A percentile compares a stretch with the other conserved stretches of the same genome.
phyloP scores from a whole-genome alignment of 1,140 invertebrate species.

The Globodera ellingtonae region DNA sequence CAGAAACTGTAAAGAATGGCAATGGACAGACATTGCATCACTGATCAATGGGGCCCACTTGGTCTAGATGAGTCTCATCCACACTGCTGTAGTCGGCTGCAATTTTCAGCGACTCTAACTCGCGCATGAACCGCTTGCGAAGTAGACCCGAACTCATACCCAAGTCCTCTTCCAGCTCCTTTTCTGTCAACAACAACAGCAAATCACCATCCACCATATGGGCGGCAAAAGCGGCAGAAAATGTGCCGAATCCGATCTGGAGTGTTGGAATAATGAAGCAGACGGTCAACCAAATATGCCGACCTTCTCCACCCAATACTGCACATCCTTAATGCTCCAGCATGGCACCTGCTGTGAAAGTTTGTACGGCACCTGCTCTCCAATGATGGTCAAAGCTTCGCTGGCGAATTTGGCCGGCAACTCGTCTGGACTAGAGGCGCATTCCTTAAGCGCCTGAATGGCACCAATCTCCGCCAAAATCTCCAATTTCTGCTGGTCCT shows the following conservation, averaged over 20 bases:
- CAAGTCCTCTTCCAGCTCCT: conserved; percentile 88
- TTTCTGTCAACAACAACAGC: conserved; percentile 85
- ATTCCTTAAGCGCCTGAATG: conserved; percentile 89
- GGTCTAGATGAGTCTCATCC: conserved; percentile 86
- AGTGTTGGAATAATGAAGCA: conserved; percentile 28
- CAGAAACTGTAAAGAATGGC: conserved; percentile 71
- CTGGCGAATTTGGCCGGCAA: conserved; percentile 95
- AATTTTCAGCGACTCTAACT: conserved; percentile 85
- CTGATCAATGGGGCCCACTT: conserved; percentile 49
- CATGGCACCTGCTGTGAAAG: conserved; percentile 83
- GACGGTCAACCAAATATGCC: conserved; percentile 3
- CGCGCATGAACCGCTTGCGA: conserved; percentile 86
- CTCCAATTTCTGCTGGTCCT: conserved; percentile 88
- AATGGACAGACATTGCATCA: too few species aligned
- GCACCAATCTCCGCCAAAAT: conserved; percentile 81
- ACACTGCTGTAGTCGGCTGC: conserved; percentile 93
- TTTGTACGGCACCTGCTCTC: conserved; percentile 94
- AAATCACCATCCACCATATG: conserved; percentile 97
- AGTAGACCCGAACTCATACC: conserved; percentile 89
- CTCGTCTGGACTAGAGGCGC: conserved; percentile 95
- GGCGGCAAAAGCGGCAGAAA: conserved; percentile 79
- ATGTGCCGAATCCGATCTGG: conserved; percentile 86
- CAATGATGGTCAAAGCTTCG: conserved; percentile 89
- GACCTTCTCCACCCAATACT: conserved; percentile 92
- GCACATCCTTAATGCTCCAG: conserved; percentile 93